Evolutionary conservation across 2,888 invertebrate genomes (phyloP), one percentile per base, ranked within the genome.

Genomic region (Rapana venosa): DNA sequence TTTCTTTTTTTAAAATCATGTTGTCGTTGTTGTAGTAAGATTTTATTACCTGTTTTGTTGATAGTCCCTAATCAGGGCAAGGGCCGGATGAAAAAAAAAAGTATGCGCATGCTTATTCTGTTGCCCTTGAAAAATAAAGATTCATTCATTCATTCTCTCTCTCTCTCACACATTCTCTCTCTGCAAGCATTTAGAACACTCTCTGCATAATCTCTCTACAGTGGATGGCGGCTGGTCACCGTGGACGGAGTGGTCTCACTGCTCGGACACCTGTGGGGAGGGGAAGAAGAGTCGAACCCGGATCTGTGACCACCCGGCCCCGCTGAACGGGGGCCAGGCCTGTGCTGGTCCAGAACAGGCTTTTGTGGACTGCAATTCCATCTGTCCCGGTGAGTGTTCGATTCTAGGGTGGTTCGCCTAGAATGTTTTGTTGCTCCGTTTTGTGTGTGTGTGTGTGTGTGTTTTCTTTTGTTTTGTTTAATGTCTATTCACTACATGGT

Each of bases 321-420:
- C 99, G 0, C 97, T 98, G 94, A 99, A 99, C 96, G 99, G 98
- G 0, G 99, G 99, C 0, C 97, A 97, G 47, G 97, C 97, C 4
- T 99, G 99, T 96, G 92, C 97, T 90, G 99, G 99, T 0, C 97
- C 98, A 56, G 97, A 97, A 87, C 97, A 97, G 90, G 98, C 98
- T 96, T 97, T 98, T 96, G 97, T 98, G 4, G 98, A 98, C 95
- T 99, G 99, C 96, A 97, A 97, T 84, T 97, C 97, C 0, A 97
- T 98, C 95, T 98, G 97, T 94, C 94, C 95, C 92, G 95, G 96
- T 96, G 92, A 91, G 91, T 83, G 26, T 17, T 47, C 47, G 47
- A 47, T 47, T 47, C 47, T 47, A 47, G 47, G 47, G 2, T 47
- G 8, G 47, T 47, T 47, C 4, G 8, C 8, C 47, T 47, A 8